A percentile compares a stretch with the other conserved stretches of the same genome.
Conservation (phyloP, 2,888 invertebrate species). For the Cepaea hortensis region DNA sequence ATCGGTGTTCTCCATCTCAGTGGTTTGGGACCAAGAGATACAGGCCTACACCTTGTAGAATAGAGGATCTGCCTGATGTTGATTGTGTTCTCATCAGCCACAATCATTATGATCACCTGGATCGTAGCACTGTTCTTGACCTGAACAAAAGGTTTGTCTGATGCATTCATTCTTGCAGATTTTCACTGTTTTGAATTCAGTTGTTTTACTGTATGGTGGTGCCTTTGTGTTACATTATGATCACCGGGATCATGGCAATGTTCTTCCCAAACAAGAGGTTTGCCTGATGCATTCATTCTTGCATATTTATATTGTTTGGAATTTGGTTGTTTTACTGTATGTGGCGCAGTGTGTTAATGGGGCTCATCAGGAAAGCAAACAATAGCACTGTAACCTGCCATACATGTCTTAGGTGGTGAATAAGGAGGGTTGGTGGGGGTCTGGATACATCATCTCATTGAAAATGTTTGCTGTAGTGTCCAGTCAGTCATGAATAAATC, state of each 20-base stretch:
- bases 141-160: slow-evolving; percentile 60
- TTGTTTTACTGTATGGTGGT: not conserved
- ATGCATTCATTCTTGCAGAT: not conserved
- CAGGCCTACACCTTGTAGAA: slow-evolving; percentile 65
- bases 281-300: not conserved
- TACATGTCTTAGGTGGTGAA: too few relatives aligned
- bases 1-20: slow-evolving; percentile 72
- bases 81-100: slow-evolving; percentile 78
- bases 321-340: not conserved
- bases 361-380: too few relatives aligned
- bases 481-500: too few relatives aligned
- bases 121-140: slow-evolving; percentile 67
- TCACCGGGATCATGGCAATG: slow-evolving; percentile 75
- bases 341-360: too few relatives aligned
- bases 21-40: slow-evolving; percentile 75
- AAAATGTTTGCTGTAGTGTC: too few relatives aligned
- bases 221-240: slow-evolving; percentile 75
- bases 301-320: not conserved
- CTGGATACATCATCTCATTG: too few relatives aligned
- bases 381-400: too few relatives aligned
- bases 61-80: slow-evolving; percentile 76
- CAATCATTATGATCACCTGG: slow-evolving; percentile 79
- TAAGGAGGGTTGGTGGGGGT: too few relatives aligned
- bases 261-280: slow-evolving; percentile 64
- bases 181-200: not conserved